Conservation (phyloP, 2,113 vertebrate species). For the Gymnarchus niloticus region DNA sequence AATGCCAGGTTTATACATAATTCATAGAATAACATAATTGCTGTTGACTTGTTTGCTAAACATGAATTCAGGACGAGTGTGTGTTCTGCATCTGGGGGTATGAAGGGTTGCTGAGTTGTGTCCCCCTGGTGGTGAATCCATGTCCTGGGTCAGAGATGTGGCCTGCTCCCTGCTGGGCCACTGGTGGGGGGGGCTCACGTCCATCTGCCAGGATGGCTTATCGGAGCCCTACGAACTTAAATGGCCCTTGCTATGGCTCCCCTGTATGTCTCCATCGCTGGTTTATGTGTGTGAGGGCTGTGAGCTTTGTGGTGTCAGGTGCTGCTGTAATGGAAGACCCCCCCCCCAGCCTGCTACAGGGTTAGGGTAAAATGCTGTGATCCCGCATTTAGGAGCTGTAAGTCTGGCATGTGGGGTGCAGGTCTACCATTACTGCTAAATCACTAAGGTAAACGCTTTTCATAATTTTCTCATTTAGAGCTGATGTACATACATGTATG, state of each 20-base stretch:
- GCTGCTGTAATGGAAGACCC: neutral
- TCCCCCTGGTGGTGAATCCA: neutral
- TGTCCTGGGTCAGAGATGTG: neutral
- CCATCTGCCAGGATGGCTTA: too few species aligned
- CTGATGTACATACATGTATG: neutral
- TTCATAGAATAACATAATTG: neutral
- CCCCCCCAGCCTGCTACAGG: neutral
- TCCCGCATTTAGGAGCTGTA: too few species aligned
- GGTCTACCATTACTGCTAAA: too few species aligned
- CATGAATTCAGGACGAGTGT: neutral
- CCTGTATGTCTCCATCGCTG: constrained; percentile 27
- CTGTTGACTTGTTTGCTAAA: neutral
- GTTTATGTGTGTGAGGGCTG: neutral
- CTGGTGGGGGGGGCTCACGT: neutral
- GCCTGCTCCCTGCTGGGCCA: neutral
- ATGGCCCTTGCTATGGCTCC: too few species aligned
- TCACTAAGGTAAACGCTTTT: too few species aligned
- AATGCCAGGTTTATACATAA: neutral
- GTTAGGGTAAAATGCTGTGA: neutral
- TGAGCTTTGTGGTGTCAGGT: neutral
- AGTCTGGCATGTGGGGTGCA: too few species aligned
- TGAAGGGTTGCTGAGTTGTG: neutral
- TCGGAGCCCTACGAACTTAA: too few species aligned
- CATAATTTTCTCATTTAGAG: too few species aligned
- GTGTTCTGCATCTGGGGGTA: neutral